phyloP scores from a whole-genome alignment of 2,113 vertebrate species.

The Pygoscelis adeliae region DNA sequence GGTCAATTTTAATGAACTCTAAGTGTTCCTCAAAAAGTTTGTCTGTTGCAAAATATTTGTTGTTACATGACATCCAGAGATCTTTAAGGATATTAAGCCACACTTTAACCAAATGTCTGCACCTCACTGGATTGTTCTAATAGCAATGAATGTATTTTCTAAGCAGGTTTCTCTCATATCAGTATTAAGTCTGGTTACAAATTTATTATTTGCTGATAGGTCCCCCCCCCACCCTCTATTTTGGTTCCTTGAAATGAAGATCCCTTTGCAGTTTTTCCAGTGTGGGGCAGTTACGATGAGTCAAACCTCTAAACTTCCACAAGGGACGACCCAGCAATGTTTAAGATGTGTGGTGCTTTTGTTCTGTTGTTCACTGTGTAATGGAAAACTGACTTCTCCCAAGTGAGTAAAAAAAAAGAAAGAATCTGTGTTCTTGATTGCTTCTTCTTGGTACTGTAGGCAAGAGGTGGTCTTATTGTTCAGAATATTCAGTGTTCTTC shows the following conservation, averaged over 20 bases:
- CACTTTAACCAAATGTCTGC: constrained; percentile 24
- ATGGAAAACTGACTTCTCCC: constrained; percentile 32
- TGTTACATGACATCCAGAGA: neutral
- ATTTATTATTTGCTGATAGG: neutral
- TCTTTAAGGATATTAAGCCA: constrained; percentile 35
- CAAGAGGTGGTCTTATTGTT: neutral
- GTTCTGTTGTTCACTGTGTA: constrained; percentile 2
- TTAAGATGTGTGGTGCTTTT: constrained; percentile 4
- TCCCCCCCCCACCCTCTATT: neutral
- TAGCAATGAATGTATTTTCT: constrained; percentile 51
- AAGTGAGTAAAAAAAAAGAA: neutral
- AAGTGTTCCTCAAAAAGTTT: neutral
- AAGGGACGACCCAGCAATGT: neutral
- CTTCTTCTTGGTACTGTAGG: constrained; percentile 9
- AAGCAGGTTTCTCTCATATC: constrained; percentile 21
- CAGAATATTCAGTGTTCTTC: neutral
- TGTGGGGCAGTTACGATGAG: neutral
- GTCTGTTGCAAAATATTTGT: constrained; percentile 23
- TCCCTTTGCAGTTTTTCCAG: neutral
- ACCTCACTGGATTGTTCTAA: constrained; percentile 15
- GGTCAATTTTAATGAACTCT: constrained; percentile 22
- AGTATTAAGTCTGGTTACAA: constrained; percentile 5
- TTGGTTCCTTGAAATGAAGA: neutral
- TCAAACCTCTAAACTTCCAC: neutral
- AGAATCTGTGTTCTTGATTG: neutral